Evolutionary conservation across 2,888 invertebrate genomes (phyloP).

Genomic region (Eupelmus urozonus): DNA sequence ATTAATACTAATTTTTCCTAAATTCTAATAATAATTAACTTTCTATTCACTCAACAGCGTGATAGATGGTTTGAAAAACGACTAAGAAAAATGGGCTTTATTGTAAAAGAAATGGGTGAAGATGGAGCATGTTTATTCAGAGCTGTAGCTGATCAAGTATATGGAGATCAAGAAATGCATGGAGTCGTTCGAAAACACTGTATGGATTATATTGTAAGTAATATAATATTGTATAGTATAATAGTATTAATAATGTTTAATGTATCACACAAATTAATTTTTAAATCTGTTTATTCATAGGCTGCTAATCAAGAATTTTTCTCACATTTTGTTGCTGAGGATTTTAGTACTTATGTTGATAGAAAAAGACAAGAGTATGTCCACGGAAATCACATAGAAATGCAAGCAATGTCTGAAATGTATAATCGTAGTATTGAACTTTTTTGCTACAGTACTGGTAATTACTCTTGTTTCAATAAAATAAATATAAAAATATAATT

Average conservation of each 20-base stretch:
- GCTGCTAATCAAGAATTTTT: slow-evolving; percentile 91
- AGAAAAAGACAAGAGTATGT: slow-evolving; percentile 88
- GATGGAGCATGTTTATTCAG: slow-evolving; percentile 94
- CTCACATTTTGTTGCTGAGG: slow-evolving; percentile 92
- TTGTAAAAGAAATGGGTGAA: slow-evolving; percentile 90
- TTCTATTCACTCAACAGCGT: slow-evolving; percentile 76
- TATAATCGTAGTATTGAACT: slow-evolving; percentile 93
- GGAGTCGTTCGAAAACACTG: slow-evolving; percentile 88
- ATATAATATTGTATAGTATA: slow-evolving; percentile 7
- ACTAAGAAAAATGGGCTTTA: slow-evolving; percentile 86
- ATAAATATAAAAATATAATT: slow-evolving; percentile 11
- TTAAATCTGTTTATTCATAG: slow-evolving; percentile 76
- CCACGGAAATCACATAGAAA: slow-evolving; percentile 94
- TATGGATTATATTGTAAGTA: slow-evolving; percentile 92
- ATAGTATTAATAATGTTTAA: slow-evolving; percentile 12
- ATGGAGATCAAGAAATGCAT: slow-evolving; percentile 94
- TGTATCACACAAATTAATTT: background rate
- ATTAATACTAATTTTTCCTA: too few relatives aligned
- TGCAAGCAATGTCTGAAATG: slow-evolving; percentile 93
- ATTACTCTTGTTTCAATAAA: slow-evolving; percentile 32
- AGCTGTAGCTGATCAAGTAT: slow-evolving; percentile 93
- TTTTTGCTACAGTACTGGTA: slow-evolving; percentile 87
- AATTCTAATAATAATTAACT: slow-evolving; percentile 31
- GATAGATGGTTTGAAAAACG: slow-evolving; percentile 85
- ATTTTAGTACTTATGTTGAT: slow-evolving; percentile 89